Conservation (phyloP, 2,113 vertebrate genomes). For the Callipepla squamata region DNA sequence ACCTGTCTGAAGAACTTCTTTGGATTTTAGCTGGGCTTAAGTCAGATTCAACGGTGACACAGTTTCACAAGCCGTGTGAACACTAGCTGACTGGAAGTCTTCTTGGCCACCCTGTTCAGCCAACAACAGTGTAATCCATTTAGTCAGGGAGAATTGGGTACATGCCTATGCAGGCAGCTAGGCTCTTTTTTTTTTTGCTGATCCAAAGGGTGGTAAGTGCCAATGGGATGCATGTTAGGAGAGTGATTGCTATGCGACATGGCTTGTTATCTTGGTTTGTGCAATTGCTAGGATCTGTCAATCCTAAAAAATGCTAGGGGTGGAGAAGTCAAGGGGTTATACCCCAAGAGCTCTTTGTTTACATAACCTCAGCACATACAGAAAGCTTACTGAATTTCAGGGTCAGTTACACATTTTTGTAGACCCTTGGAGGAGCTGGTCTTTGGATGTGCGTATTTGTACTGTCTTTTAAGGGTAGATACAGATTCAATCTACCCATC, state of each 20-base stretch:
- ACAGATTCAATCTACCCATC: background rate
- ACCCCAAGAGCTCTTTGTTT: background rate
- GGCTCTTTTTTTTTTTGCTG: conserved; percentile 2
- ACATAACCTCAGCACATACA: conserved; percentile 9
- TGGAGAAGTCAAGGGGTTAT: conserved; percentile 22
- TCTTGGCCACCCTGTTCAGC: background rate
- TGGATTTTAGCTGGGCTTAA: background rate
- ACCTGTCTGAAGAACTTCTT: background rate
- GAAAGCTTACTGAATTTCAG: background rate
- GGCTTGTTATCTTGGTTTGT: background rate
- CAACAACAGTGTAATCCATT: background rate
- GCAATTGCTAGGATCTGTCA: background rate
- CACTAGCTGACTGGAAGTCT: background rate
- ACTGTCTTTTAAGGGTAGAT: background rate
- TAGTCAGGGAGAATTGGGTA: background rate
- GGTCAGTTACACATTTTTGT: background rate
- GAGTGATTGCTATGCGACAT: background rate
- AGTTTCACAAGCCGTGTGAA: background rate
- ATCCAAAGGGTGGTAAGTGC: background rate
- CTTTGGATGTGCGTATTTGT: background rate
- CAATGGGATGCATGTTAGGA: background rate
- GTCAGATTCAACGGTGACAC: background rate
- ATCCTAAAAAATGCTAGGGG: background rate
- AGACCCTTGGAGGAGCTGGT: background rate
- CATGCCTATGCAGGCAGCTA: background rate